These are phyloP conservation scores for Gracilinanus agilis DNA, from an alignment of 2,113 vertebrate species.

Conservation along the genomic window DNA sequence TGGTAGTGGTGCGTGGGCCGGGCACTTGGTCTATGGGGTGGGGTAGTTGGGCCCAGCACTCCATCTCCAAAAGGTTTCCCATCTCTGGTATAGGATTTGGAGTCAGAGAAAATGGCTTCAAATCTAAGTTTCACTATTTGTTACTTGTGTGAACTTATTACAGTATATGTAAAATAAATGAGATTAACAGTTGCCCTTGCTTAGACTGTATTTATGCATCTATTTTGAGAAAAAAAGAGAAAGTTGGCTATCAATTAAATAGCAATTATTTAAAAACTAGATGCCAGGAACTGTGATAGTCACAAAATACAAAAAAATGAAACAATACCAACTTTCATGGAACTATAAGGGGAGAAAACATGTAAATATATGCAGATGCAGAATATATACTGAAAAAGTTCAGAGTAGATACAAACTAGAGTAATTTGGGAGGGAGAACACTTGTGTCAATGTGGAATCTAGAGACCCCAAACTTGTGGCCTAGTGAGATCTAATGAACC, in stretches of 20 bases:
- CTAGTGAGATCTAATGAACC: no score
- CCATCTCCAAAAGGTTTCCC: no score
- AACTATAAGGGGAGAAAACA: not conserved
- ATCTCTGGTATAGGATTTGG: not conserved
- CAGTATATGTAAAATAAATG: not conserved
- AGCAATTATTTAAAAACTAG: not conserved
- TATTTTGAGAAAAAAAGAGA: not conserved
- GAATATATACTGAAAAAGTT: not conserved
- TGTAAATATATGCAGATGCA: not conserved
- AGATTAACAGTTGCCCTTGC: not conserved
- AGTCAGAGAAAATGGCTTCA: not conserved
- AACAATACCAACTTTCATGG: not conserved
- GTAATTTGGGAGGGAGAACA: not conserved
- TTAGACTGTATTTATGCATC: not conserved
- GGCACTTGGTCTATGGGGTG: no score
- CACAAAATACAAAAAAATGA: not conserved
- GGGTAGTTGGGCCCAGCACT: no score
- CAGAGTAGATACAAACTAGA: not conserved
- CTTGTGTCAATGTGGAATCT: no score
- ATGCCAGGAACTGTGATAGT: not conserved
- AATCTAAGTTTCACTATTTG: not conserved
- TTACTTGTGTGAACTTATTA: not conserved
- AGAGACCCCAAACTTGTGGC: no score
- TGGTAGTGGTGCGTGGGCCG: no score
- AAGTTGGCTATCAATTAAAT: not conserved